Conservation (phyloP, 2,888 invertebrate genomes). For the Philereme vetulata region DNA sequence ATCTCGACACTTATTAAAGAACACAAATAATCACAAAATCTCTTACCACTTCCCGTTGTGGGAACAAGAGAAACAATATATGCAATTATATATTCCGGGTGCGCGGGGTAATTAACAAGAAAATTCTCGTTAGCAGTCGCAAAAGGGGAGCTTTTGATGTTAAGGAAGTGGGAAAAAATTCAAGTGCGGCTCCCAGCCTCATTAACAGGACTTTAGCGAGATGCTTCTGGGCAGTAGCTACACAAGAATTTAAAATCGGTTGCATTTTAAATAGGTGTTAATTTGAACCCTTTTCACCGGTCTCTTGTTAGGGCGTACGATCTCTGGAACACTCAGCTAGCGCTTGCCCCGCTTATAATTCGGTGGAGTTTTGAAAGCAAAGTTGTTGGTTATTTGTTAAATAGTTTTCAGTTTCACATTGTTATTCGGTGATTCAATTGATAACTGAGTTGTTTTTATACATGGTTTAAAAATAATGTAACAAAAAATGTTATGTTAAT, state of each 20-base stretch:
- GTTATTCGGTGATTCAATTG: no score
- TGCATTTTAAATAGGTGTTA: constrained; percentile 43
- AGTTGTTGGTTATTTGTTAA: neutral
- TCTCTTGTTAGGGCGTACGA: neutral
- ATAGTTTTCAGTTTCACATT: no score
- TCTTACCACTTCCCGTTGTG: constrained; percentile 57
- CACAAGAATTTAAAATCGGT: constrained; percentile 49
- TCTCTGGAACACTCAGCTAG: neutral
- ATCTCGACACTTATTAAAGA: constrained; percentile 60
- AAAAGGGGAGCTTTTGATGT: constrained; percentile 79
- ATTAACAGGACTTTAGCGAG: constrained; percentile 75
- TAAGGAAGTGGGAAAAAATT: constrained; percentile 73
- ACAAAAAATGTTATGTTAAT: no score
- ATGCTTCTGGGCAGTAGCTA: constrained; percentile 58
- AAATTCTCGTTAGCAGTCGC: constrained; percentile 77
- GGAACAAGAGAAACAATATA: constrained; percentile 73
- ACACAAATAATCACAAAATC: constrained; percentile 67
- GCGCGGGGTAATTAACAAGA: constrained; percentile 76
- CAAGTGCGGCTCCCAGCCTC: constrained; percentile 69
- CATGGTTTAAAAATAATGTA: no score
- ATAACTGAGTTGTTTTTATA: no score
- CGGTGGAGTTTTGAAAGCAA: neutral
- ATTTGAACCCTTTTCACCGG: constrained; percentile 17
- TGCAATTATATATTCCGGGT: constrained; percentile 76
- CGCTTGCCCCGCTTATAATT: neutral